Conservation (phyloP, 2,888 invertebrate species). For the Cylindroiulus punctatus region DNA sequence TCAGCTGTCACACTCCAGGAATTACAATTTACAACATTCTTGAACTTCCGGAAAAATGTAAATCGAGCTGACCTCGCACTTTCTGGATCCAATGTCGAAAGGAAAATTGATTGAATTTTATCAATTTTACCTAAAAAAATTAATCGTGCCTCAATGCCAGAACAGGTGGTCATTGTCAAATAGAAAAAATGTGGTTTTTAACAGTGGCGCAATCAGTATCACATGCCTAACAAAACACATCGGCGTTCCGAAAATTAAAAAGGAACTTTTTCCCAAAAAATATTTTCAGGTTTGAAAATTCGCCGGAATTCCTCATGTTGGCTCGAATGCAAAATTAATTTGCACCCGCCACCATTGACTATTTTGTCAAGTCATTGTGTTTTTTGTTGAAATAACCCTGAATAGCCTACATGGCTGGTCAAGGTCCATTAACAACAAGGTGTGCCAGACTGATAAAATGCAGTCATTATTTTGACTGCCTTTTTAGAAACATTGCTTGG, state of each 20-base stretch:
- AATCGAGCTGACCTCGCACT: background rate
- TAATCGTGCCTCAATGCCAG: background rate
- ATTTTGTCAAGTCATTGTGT: background rate
- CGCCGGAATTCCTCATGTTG: background rate
- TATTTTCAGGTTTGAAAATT: slow-evolving; percentile 7
- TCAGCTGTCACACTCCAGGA: background rate
- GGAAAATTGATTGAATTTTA: too few relatives aligned
- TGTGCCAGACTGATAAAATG: background rate
- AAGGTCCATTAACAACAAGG: background rate
- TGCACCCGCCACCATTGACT: background rate
- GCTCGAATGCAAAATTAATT: background rate
- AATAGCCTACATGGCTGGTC: background rate
- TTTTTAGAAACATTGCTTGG: too few relatives aligned
- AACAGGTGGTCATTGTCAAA: background rate
- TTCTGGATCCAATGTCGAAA: background rate
- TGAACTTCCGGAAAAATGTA: background rate
- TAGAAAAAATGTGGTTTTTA: background rate
- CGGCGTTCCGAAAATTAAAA: background rate
- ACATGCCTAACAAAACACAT: background rate
- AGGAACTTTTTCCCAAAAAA: background rate
- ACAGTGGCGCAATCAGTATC: background rate
- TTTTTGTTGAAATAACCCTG: background rate
- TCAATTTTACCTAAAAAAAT: background rate
- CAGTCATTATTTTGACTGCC: too few relatives aligned
- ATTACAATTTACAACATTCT: background rate